Base-by-base conservation (phyloP, 2,113 vertebrate genomes). In the Xiphophorus couchianus region DNA sequence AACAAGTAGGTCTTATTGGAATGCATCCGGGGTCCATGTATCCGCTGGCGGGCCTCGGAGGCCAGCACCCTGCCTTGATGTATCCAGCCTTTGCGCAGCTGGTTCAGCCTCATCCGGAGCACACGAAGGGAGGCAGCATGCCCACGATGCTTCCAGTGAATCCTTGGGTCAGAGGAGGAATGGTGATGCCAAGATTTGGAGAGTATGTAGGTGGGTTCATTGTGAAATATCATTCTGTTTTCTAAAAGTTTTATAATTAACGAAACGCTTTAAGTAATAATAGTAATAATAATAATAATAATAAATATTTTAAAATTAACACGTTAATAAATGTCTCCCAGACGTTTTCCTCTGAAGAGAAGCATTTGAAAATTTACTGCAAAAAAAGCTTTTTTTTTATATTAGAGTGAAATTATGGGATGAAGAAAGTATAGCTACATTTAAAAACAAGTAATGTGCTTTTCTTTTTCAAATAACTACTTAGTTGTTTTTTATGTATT, bases 131-230 rank as follows among this genome's bases (percentile, higher is more conserved):
- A 29, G 85, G 89, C 12, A 80, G 81, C 2, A 73, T 90, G 78
- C 72, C 86, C 9, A 89, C 91, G 15, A 68, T 87, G 12, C 87
- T 91, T n/a, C 91, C 93, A 8, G 77, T 96, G 70, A 95, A 96
- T 63, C 93, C 94, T 27, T 96, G 95, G 95, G 90, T 96, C 73
- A 90, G 95, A 74, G 93, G 94, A 4, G 95, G 94, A 15, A 89
- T 95, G 71, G 87, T 95, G 83, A 85, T 95, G 5, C 95, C 95
- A 11, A 86, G 94, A 71, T 78, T 93, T 1, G 91, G 91, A 12
- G 95, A 96, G 5, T 94, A 91, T 83, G 88, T 73, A 66, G 88
- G 94, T 94, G 80, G 92, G 87, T 29, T 39, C 9, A 5, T 31
- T 61, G n/a, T 31, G 17, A 63, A 15, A 31, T 17, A 63, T 11